A percentile compares a stretch with the other conserved stretches of the same genome.
These are phyloP conservation scores for Sminthurides bifidus DNA, from an alignment of 1,140 invertebrate genomes.

Conservation along the genomic window DNA sequence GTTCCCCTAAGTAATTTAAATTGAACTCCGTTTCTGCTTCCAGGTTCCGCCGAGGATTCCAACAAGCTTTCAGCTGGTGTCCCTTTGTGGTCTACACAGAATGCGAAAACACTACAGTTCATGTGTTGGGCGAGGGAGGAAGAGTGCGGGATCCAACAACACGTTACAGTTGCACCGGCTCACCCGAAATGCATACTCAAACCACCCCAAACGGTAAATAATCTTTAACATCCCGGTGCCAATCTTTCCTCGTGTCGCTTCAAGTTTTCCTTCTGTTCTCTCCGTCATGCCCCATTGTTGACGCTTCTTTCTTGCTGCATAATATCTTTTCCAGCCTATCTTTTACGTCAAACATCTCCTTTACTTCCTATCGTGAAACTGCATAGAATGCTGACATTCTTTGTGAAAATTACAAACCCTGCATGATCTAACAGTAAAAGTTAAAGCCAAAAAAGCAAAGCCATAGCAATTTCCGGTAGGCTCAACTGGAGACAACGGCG, in stretches of 20 bases:
- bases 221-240: background rate
- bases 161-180: slow-evolving; percentile 55
- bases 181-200: slow-evolving; percentile 52
- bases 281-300: no score
- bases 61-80: slow-evolving; percentile 72
- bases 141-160: slow-evolving; percentile 51
- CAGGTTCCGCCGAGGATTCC: slow-evolving; percentile 78
- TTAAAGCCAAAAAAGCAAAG: no score
- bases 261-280: background rate
- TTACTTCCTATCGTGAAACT: no score
- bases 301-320: no score
- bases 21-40: slow-evolving; percentile 30
- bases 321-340: no score
- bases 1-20: background rate
- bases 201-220: slow-evolving; percentile 56
- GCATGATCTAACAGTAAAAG: no score
- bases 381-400: no score
- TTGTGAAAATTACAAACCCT: no score
- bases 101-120: slow-evolving; percentile 16
- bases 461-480: no score
- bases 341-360: no score
- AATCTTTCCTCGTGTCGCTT: background rate
- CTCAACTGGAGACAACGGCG: no score
- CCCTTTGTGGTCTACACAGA: slow-evolving; percentile 48
- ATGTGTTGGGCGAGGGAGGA: slow-evolving; percentile 49